These are phyloP conservation scores for Neopelma chrysocephalum DNA, from an alignment of 2,797 vertebrate genomes.

Conservation along the genomic window DNA sequence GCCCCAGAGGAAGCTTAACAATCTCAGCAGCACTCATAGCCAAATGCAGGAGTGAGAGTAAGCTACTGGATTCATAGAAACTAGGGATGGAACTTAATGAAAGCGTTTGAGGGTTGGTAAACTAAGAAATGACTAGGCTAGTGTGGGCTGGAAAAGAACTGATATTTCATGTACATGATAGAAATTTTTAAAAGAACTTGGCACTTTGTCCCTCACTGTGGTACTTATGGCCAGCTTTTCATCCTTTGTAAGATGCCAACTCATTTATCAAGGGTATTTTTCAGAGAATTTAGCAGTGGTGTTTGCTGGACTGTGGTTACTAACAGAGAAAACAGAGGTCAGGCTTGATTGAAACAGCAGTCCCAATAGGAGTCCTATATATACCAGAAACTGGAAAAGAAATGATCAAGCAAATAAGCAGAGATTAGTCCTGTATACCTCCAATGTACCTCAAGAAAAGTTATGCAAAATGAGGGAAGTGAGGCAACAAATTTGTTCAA, in stretches of 20 bases:
- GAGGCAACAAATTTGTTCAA: neutral
- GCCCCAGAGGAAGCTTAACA: neutral
- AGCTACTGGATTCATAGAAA: neutral
- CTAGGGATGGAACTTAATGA: neutral
- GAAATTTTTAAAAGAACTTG: neutral
- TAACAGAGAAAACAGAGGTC: neutral
- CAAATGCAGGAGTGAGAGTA: neutral
- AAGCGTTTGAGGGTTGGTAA: neutral
- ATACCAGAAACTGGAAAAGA: neutral
- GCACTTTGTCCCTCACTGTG: neutral
- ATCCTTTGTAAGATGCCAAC: neutral
- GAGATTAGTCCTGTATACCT: neutral
- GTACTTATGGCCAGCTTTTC: neutral
- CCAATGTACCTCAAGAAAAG: neutral
- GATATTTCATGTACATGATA: neutral
- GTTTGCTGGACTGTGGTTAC: neutral
- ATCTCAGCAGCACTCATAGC: neutral
- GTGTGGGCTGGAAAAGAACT: neutral
- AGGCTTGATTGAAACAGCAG: neutral
- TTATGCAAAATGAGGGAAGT: neutral
- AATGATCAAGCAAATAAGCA: neutral
- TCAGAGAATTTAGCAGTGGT: neutral
- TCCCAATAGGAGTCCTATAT: neutral
- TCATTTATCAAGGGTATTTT: neutral
- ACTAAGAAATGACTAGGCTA: neutral